Evolutionary conservation across 2,797 vertebrate genomes (phyloP).

Genomic region (Enteromius paludinosus): DNA sequence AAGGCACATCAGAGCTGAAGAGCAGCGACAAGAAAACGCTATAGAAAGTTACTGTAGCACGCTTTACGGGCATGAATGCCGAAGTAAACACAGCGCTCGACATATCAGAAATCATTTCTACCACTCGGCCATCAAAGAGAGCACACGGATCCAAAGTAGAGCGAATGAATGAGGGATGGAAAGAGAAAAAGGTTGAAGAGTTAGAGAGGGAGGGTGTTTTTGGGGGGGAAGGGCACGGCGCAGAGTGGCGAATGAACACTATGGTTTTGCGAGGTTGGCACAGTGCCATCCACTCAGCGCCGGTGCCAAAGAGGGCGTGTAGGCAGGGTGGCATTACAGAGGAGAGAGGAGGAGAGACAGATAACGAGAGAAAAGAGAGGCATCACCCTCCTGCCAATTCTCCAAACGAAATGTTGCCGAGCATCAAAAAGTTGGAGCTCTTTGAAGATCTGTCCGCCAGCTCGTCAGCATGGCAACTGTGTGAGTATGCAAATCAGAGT

Average conservation of each 20-base stretch:
- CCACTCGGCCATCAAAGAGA: constrained; percentile 26
- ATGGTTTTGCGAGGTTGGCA: constrained; percentile 95
- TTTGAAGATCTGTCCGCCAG: constrained; percentile 16
- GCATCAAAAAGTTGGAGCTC: constrained; percentile 50
- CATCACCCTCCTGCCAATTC: constrained; percentile 63
- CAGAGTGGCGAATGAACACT: constrained; percentile 95
- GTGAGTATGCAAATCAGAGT: constrained; percentile 6
- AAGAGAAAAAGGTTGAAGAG: constrained; percentile 52
- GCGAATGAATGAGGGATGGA: constrained; percentile 41
- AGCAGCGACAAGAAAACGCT: constrained; percentile 16
- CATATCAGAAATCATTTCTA: constrained; percentile 11
- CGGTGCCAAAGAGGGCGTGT: constrained; percentile 86
- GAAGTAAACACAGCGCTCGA: constrained; percentile 1
- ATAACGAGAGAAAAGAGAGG: constrained; percentile 75
- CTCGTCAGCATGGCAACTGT: constrained; percentile 7
- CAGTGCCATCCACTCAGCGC: constrained; percentile 99
- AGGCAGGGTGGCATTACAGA: constrained; percentile 79
- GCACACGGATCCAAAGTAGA: constrained; percentile 33
- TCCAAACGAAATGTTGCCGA: constrained; percentile 50
- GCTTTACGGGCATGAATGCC: background rate
- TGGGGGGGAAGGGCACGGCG: constrained; percentile 83
- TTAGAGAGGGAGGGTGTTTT: constrained; percentile 55
- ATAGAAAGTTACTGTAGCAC: constrained; percentile 28
- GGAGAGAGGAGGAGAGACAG: constrained; percentile 79
- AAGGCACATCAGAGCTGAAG: constrained; percentile 33